These are phyloP conservation scores for Diarsia brunnea DNA, from an alignment of 2,888 invertebrate genomes.

Conservation along the genomic window DNA sequence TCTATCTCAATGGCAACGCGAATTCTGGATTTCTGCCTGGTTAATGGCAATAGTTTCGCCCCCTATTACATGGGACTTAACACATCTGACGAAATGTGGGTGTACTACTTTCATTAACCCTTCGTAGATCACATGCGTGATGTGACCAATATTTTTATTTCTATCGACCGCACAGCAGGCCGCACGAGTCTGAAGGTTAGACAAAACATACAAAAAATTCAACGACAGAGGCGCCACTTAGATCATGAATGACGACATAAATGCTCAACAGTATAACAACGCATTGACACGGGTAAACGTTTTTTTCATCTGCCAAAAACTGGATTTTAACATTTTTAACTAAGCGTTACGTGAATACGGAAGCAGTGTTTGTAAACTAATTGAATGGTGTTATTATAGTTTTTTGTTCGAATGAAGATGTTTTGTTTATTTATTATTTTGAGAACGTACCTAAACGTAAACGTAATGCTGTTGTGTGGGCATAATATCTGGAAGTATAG, in stretches of 20 bases:
- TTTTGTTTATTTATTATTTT: neutral
- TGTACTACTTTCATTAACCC: neutral
- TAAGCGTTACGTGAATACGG: conserved; percentile 13
- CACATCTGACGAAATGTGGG: neutral
- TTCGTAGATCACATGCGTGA: neutral
- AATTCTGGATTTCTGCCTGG: neutral
- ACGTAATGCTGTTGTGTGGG: too few relatives aligned
- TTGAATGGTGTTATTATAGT: neutral
- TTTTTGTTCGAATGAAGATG: conserved; percentile 11
- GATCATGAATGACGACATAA: conserved; percentile 22
- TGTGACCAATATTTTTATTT: neutral
- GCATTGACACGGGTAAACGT: neutral
- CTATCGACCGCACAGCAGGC: conserved; percentile 17
- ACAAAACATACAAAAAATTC: conserved; percentile 18
- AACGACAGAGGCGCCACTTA: conserved; percentile 20
- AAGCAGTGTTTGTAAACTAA: conserved; percentile 32
- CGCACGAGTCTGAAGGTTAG: neutral
- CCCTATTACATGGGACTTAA: neutral
- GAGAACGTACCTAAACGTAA: too few relatives aligned
- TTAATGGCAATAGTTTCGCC: neutral
- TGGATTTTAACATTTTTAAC: conserved; percentile 15
- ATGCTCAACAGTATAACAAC: neutral
- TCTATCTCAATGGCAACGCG: neutral
- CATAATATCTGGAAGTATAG: neutral
- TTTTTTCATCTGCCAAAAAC: conserved; percentile 26